Evolutionary conservation across 1,140 invertebrate species (phyloP).

Genomic region (Babylonia areolata): DNA sequence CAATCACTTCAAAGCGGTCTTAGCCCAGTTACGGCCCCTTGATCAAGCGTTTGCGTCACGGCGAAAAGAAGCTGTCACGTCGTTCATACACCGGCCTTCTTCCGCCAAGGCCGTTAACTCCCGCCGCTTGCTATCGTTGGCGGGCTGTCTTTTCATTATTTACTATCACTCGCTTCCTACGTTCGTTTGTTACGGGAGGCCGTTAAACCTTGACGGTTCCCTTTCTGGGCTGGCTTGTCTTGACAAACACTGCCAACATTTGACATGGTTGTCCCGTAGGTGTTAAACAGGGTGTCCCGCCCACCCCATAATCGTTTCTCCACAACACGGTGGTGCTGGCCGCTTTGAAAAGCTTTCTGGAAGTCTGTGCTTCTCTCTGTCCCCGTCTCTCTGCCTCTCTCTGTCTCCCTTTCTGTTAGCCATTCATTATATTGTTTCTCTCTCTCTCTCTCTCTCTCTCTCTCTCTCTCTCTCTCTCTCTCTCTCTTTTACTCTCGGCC

Average conservation of each 20-base stretch:
- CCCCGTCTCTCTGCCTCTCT: not conserved
- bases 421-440: not conserved
- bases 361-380: not conserved
- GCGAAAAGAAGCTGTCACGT: slow-evolving; percentile 25
- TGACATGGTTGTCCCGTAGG: slow-evolving; percentile 1
- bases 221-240: not conserved
- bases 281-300: slow-evolving; percentile 19
- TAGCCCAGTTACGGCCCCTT: slow-evolving; percentile 14
- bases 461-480: slow-evolving; percentile 11
- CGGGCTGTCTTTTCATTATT: not conserved
- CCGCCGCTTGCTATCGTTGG: not conserved
- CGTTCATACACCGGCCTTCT: not conserved
- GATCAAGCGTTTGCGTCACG: slow-evolving; percentile 31
- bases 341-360: slow-evolving; percentile 8
- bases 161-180: slow-evolving; percentile 1
- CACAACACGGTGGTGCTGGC: slow-evolving; percentile 11
- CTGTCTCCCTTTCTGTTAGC: not conserved
- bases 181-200: not conserved
- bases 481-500: not conserved
- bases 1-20: slow-evolving; percentile 29
- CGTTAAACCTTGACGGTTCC: slow-evolving; percentile 19
- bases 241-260: not conserved
- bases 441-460: slow-evolving; percentile 2
- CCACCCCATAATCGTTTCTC: not conserved
- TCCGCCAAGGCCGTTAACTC: not conserved